Evolutionary conservation across 2,888 invertebrate genomes (phyloP).

Genomic region (Oxytorus armatus): DNA sequence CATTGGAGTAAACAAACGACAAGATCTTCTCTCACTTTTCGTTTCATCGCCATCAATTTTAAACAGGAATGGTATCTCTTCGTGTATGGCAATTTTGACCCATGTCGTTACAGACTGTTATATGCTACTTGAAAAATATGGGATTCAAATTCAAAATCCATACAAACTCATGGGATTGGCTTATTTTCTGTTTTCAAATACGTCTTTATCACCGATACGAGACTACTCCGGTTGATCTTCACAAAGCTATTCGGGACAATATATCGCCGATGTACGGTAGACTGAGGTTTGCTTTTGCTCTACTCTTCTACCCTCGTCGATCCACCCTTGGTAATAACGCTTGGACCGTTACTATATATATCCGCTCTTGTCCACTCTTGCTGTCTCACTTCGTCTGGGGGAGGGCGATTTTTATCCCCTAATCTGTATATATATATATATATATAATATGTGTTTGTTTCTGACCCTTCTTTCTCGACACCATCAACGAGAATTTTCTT

Average conservation of each 20-base stretch:
- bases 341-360: conserved; percentile 23
- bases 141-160: background rate
- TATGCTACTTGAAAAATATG: too few relatives aligned
- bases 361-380: conserved; percentile 49
- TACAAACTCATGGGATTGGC: background rate
- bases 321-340: conserved; percentile 58
- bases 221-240: conserved; percentile 23
- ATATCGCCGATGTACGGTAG: conserved; percentile 23
- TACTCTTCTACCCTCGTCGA: conserved; percentile 46
- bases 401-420: conserved; percentile 23
- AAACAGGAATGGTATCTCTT: too few relatives aligned
- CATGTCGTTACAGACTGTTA: too few relatives aligned
- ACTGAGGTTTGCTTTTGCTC: conserved; percentile 43
- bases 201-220: background rate
- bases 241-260: conserved; percentile 42
- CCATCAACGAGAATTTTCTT: conserved; percentile 66
- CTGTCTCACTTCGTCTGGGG: conserved; percentile 32
- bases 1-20: too few relatives aligned
- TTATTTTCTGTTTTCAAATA: background rate
- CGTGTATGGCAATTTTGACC: too few relatives aligned
- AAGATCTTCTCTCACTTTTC: too few relatives aligned
- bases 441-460: too few relatives aligned
- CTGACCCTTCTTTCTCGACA: conserved; percentile 46
- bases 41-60: too few relatives aligned
- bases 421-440: conserved; percentile 27